A percentile compares a stretch with the other conserved stretches of the same genome.
Evolutionary conservation across 2,888 invertebrate species (phyloP).

Genomic region (Agrilus biguttatus): DNA sequence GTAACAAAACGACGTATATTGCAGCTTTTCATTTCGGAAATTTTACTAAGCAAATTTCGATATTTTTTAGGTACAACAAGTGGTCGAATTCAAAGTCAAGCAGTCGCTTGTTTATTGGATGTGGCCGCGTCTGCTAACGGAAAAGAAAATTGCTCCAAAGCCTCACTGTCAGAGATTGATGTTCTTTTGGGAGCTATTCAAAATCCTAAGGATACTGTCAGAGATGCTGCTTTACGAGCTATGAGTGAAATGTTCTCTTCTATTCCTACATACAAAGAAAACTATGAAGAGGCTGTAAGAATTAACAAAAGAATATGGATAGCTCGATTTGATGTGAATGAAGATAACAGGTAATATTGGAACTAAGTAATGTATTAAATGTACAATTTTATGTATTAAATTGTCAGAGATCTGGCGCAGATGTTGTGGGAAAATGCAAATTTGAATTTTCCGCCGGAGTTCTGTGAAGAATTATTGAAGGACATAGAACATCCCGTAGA

Average conservation of each 20-base stretch:
- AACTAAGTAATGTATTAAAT: neutral
- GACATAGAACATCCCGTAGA: conserved; percentile 72
- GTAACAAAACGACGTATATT: too few relatives aligned
- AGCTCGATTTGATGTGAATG: conserved; percentile 64
- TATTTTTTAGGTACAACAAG: conserved; percentile 37
- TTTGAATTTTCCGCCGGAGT: conserved; percentile 35
- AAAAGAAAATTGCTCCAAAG: conserved; percentile 43
- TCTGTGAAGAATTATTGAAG: conserved; percentile 42
- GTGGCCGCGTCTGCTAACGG: conserved; percentile 64
- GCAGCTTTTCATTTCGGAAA: too few relatives aligned
- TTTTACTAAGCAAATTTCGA: neutral
- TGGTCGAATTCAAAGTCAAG: conserved; percentile 62
- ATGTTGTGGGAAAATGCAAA: conserved; percentile 45
- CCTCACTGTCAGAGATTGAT: conserved; percentile 55
- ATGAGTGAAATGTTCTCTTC: conserved; percentile 46
- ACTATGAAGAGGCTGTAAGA: conserved; percentile 41
- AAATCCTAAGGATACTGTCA: conserved; percentile 51
- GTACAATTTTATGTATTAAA: conserved; percentile 1
- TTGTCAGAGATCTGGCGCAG: conserved; percentile 39
- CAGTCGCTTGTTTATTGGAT: conserved; percentile 66
- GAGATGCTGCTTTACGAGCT: conserved; percentile 70
- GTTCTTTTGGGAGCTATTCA: conserved; percentile 66
- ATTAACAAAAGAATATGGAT: conserved; percentile 68
- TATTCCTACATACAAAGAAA: conserved; percentile 45
- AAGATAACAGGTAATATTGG: conserved; percentile 48